Base-by-base conservation (phyloP, 2,797 vertebrate genomes). In the Pseudochirops corinnae region DNA sequence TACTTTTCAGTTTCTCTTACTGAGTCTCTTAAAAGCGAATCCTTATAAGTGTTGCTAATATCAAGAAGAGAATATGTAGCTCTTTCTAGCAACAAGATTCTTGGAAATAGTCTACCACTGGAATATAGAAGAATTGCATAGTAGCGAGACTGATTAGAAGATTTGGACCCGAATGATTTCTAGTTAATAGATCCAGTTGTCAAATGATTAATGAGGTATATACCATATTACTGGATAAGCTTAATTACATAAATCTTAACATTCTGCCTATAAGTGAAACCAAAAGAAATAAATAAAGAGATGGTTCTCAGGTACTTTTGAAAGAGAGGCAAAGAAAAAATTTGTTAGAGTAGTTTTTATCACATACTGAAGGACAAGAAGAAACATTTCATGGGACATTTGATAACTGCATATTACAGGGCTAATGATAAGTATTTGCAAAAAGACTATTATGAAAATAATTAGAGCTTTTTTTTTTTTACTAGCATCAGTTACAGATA, bases 111-210 rank as follows among this genome's bases (percentile, higher is more conserved):
- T 53, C n/a, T 4, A 5, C 46, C 14, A 87, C 7, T 55, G 57
- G 39, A 46, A 16, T 55, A 31, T 56, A 24, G 56, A 52, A 94
- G 93, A 91, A 31, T 67, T 46, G 31, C 90, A 93, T 46, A 53
- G 6, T 90, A 92, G 50, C 29, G 46, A 58, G 50, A 74, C 31
- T 18, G 50, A 53, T 57, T 90, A 87, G 33, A 67, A 91, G 56
- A 94, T 93, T 94, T 29, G 33, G 11, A 29, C 62, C 91, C 91
- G 56, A 26, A 94, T n/a, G 93, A 55, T 93, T 95, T 95, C 93
- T 39, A 46, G 39, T 82, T 24, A 46, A 82, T 82, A 10, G 7
- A 82, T 26, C 39, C 46, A 82, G 39, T 46, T 39, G 74, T 24
- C 39, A 46, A 82, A 82, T 46, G n/a, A 39, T 39, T 31, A 82